Percentiles rank a stretch among this genome's conserved stretches.
Evolutionary conservation across 2,113 vertebrate species (phyloP).

Genomic region (Neotragus pygmaeus): DNA sequence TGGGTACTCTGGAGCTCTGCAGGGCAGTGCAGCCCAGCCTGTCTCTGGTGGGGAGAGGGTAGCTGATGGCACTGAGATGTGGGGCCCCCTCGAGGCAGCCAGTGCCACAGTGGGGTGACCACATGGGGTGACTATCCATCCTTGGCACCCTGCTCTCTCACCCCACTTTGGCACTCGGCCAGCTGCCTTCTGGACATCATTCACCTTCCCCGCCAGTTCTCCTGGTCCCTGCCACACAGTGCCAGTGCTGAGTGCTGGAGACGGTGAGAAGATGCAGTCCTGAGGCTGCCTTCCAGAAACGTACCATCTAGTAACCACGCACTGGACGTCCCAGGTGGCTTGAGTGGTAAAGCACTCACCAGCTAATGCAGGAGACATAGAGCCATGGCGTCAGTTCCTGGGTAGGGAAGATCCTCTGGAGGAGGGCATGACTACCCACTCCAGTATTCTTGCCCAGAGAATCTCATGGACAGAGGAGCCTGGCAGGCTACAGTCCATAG

Average conservation of each 20-base stretch:
- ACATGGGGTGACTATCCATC: accelerated
- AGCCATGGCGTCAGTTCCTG: not conserved
- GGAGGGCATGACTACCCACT: not conserved
- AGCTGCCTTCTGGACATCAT: not conserved
- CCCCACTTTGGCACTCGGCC: not conserved
- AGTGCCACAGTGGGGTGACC: accelerated
- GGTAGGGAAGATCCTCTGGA: not conserved
- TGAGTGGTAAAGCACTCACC: not conserved
- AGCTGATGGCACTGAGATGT: accelerated
- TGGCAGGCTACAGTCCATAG: not conserved
- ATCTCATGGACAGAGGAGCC: not conserved
- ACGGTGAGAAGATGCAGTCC: accelerated
- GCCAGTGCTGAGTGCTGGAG: not conserved
- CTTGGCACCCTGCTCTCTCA: accelerated
- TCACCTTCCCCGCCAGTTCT: accelerated
- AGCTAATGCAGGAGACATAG: not conserved
- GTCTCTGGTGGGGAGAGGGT: not conserved
- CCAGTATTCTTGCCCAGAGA: not conserved
- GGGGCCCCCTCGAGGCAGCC: not conserved
- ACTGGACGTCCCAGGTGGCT: not conserved
- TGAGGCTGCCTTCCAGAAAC: not conserved
- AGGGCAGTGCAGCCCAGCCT: not conserved
- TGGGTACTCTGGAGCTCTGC: not conserved
- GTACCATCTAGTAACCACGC: too few relatives aligned
- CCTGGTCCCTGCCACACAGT: not conserved